These are phyloP conservation scores for Drosophila histrio DNA, from an alignment of 2,888 invertebrate genomes.

Conservation along the genomic window DNA sequence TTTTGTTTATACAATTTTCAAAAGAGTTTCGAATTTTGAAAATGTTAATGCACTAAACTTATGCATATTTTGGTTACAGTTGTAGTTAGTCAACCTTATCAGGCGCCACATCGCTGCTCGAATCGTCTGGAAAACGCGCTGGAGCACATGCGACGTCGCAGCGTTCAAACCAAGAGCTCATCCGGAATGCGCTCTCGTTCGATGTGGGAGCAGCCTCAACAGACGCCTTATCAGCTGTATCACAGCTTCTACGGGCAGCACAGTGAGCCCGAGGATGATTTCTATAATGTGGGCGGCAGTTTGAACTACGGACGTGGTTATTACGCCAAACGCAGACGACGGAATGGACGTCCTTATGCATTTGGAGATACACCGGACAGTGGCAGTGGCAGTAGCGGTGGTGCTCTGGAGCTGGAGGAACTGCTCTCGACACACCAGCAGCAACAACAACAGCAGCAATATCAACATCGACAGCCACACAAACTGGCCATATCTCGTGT, in stretches of 20 bases:
- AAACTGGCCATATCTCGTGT: slow-evolving; percentile 72
- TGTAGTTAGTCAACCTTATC: slow-evolving; percentile 65
- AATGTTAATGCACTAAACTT: too few species aligned
- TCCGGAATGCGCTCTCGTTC: slow-evolving; percentile 62
- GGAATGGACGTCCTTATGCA: slow-evolving; percentile 52
- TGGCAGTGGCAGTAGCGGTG: slow-evolving; percentile 39
- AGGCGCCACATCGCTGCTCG: slow-evolving; percentile 86
- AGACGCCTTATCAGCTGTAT: slow-evolving; percentile 82
- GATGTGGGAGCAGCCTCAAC: slow-evolving; percentile 67
- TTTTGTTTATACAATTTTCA: too few species aligned
- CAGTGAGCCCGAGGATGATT: slow-evolving; percentile 69
- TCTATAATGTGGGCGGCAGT: slow-evolving; percentile 60
- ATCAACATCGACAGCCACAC: slow-evolving; percentile 71
- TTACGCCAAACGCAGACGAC: slow-evolving; percentile 71
- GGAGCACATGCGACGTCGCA: slow-evolving; percentile 86
- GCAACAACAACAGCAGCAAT: slow-evolving; percentile 51
- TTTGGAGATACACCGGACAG: slow-evolving; percentile 26
- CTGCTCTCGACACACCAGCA: slow-evolving; percentile 49
- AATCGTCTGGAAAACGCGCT: slow-evolving; percentile 88
- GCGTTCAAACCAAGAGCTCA: slow-evolving; percentile 69
- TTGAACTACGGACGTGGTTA: slow-evolving; percentile 59
- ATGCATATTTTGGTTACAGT: slow-evolving; percentile 24
- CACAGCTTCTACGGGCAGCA: slow-evolving; percentile 80
- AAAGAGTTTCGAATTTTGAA: too few species aligned
- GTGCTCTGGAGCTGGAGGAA: slow-evolving; percentile 64